Evolutionary conservation across 2,888 invertebrate genomes (phyloP).

Genomic region (Cryptocheilus praepositus): DNA sequence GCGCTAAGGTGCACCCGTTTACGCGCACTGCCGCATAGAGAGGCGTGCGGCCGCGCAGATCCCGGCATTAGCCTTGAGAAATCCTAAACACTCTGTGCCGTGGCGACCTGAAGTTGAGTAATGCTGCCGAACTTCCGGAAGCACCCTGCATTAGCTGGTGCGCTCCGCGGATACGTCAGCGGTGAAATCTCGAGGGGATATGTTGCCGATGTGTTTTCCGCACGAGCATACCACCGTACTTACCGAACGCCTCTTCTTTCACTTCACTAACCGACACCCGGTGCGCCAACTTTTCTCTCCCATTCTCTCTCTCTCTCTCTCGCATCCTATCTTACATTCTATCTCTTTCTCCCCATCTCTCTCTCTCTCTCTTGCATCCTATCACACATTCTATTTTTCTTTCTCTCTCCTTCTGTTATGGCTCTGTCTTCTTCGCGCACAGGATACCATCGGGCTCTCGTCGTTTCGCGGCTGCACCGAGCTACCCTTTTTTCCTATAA

Average conservation of each 20-base stretch:
- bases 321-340: not conserved
- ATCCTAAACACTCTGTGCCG: conserved; percentile 9
- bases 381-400: too few species aligned
- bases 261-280: too few species aligned
- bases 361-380: not conserved
- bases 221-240: not conserved
- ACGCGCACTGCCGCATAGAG: too few species aligned
- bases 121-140: conserved; percentile 4
- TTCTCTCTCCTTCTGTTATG: not conserved
- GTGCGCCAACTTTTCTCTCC: not conserved
- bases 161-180: not conserved
- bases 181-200: not conserved
- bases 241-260: too few species aligned
- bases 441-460: not conserved
- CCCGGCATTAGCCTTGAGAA: conserved; percentile 4
- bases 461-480: conserved; percentile 20
- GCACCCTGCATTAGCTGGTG: not conserved
- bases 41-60: not conserved
- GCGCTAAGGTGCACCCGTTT: too few species aligned
- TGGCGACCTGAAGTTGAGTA: conserved; percentile 1
- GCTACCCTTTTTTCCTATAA: conserved; percentile 33
- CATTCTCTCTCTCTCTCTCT: not conserved
- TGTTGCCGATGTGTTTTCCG: not conserved
- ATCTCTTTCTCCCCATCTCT: not conserved
- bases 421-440: not conserved